phyloP scores from a whole-genome alignment of 2,113 vertebrate genomes.

The Otolemur garnettii region DNA sequence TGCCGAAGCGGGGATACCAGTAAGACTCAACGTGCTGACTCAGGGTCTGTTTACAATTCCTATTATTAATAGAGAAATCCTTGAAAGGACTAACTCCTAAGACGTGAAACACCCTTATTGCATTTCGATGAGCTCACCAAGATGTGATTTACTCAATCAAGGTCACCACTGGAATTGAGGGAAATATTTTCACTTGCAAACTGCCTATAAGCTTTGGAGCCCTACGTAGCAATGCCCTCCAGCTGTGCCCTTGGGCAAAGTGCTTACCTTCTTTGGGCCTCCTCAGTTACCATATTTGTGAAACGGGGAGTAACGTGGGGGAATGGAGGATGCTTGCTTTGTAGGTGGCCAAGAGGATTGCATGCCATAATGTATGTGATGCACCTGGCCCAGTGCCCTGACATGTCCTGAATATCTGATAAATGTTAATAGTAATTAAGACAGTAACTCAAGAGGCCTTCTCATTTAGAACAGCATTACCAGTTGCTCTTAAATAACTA shows the following conservation, averaged over 20 bases:
- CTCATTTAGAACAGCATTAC: background rate
- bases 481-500: conserved; percentile 5
- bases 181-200: conserved; percentile 2
- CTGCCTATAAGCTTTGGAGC: background rate
- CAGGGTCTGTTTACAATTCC: conserved; percentile 51
- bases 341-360: background rate
- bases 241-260: background rate
- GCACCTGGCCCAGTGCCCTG: background rate
- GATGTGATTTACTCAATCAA: background rate
- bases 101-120: background rate
- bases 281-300: background rate
- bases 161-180: background rate
- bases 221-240: background rate
- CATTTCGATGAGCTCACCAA: background rate
- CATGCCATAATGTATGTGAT: background rate
- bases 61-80: conserved; percentile 64
- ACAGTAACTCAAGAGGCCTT: background rate
- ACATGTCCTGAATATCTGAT: background rate
- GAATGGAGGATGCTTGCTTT: background rate
- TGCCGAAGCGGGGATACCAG: conserved; percentile 10
- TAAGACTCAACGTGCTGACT: conserved; percentile 68
- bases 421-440: background rate
- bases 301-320: conserved; percentile 1
- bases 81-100: conserved; percentile 56
- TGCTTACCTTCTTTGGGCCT: background rate